Percentiles rank a stretch among this genome's conserved stretches.
phyloP scores from a whole-genome alignment of 2,888 invertebrate genomes.

The Euplagia quadripunctaria region DNA sequence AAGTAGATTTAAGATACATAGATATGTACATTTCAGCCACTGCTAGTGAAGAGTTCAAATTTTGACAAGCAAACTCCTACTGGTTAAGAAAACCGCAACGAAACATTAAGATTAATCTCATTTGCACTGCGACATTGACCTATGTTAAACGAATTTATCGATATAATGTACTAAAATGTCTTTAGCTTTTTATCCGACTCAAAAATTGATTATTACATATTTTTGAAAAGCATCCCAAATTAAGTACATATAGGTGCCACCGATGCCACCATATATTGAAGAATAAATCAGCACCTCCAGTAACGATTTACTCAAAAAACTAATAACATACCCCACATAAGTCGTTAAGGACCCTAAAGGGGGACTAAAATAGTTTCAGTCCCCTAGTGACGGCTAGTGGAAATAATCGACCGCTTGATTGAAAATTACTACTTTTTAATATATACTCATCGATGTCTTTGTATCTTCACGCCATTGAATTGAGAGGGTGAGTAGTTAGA shows the following conservation, averaged over 20 bases:
- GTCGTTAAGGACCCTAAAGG: conserved; percentile 45
- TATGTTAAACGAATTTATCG: too few relatives aligned
- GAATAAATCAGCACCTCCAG: conserved; percentile 17
- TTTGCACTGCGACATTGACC: too few relatives aligned
- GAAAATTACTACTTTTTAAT: conserved; percentile 62
- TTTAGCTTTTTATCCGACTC: too few relatives aligned
- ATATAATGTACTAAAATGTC: too few relatives aligned
- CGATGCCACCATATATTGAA: conserved; percentile 6
- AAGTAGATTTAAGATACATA: too few relatives aligned
- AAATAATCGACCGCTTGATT: conserved; percentile 65
- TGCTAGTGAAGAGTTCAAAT: too few relatives aligned
- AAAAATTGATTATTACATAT: background rate
- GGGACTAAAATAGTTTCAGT: conserved; percentile 44
- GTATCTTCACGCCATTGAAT: conserved; percentile 11
- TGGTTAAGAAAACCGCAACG: too few relatives aligned
- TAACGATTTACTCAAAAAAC: conserved; percentile 42
- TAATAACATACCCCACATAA: conserved; percentile 45
- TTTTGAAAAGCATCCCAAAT: background rate
- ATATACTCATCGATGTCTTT: conserved; percentile 20
- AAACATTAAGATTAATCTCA: too few relatives aligned
- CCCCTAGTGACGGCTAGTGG: conserved; percentile 51
- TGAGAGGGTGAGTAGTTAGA: conserved; percentile 24
- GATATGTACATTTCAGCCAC: too few relatives aligned
- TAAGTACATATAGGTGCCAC: background rate
- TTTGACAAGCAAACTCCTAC: too few relatives aligned